Base-by-base conservation (phyloP, 2,113 vertebrate species). In the Strix aluco region DNA sequence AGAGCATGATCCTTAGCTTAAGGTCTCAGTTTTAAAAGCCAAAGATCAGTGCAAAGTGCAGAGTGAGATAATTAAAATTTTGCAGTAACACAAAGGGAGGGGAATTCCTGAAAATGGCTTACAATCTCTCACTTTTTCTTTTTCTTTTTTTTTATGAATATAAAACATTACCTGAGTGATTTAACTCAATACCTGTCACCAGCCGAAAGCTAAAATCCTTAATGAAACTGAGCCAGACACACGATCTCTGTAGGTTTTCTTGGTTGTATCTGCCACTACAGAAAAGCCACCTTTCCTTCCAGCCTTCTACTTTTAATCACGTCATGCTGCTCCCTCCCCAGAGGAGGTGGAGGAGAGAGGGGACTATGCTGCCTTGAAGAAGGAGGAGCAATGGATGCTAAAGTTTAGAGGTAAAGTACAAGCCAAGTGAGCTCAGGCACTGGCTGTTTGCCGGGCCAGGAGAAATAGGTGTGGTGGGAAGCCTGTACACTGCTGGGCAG, bases 41-140 rank as follows among this genome's bases (percentile, higher is more conserved):
- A 71, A 86, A 90, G 71, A 94, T 77, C 79, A 83, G 49, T n/a
- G 32, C 87, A 93, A 95, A 96, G 85, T 65, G 34, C 58, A 70
- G 71, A 80, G 49, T 0, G 0, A 90, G 59, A 90, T 74, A 89
- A 92, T 79, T 85, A 85, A 75, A 94, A 82, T 80, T 81, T 94
- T 81, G 47, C 71, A 59, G 32, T 38, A 80, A 88, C 46, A 57
- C 27, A 61, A 83, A 95, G 67, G 66, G 73, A 80, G 25, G 29
- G 25, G 9, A 85, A 92, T 77, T 83, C 55, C 51, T 94, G 67
- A 66, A 93, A 96, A 83, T n/a, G 46, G 38, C 20, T 88, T 71
- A 75, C 0, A 0, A 67, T 83, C 11, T 46, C 46, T 85, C 15
- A 5, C 25, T 62, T 81, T 26, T 70, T 44, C 7, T 36, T 32